phyloP scores from a whole-genome alignment of 2,113 vertebrate species.

The Panthera uncia region DNA sequence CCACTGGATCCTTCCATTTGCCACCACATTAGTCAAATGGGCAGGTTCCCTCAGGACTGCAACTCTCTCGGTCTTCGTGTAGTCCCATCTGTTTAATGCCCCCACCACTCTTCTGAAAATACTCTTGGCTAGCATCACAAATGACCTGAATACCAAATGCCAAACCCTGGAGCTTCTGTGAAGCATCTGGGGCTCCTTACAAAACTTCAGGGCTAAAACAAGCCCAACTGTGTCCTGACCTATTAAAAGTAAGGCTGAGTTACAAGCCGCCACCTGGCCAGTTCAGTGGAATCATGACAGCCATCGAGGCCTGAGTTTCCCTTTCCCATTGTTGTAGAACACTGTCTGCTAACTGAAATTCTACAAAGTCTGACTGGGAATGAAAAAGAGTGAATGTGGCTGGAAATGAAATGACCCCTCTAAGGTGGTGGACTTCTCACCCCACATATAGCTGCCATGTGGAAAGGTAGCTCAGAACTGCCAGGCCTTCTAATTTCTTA shows the following conservation, averaged over 20 bases:
- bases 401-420: neutral
- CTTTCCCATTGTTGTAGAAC: neutral
- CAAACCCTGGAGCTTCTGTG: neutral
- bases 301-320: neutral
- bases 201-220: neutral
- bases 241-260: neutral
- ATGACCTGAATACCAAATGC: neutral
- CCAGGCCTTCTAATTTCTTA: neutral
- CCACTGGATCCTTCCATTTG: neutral
- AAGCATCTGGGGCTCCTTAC: neutral
- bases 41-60: neutral
- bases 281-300: neutral
- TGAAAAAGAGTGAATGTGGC: neutral
- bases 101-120: neutral
- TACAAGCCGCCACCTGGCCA: neutral
- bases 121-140: neutral
- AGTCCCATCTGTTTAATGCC: neutral
- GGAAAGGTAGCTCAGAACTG: neutral
- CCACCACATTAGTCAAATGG: neutral
- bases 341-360: neutral
- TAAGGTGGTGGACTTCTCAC: neutral
- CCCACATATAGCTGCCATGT: accelerated
- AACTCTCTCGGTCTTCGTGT: neutral
- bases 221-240: neutral
- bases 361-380: neutral